Base-by-base conservation (phyloP, 37 sponge, comb jelly and placozoan species). In the Halichondria panicea region DNA sequence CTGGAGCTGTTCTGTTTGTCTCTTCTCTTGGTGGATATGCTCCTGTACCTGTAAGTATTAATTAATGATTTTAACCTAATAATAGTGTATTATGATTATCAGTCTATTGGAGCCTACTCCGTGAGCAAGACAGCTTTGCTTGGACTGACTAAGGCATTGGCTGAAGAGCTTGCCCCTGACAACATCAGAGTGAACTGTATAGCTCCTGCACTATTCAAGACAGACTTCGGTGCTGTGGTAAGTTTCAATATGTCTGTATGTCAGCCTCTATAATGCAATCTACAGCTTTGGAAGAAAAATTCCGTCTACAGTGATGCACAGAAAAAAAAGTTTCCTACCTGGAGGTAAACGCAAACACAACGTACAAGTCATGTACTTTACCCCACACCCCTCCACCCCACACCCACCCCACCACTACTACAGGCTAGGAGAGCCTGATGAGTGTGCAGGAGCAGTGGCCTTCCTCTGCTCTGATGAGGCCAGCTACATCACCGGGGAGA, bases 61-160 rank as follows among this genome's bases (percentile, higher is more conserved):
- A n/a, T n/a, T n/a, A n/a, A n/a, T n/a, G n/a, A n/a, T n/a, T n/a
- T n/a, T n/a, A n/a, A n/a, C n/a, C n/a, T n/a, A n/a, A n/a, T n/a
- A n/a, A n/a, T n/a, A n/a, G n/a, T n/a, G n/a, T n/a, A n/a, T n/a
- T n/a, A n/a, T n/a, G 2, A 24, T 37, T 24, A 5, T 34, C 64
- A 93, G 94, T 31, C 33, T 44, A 80, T 93, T 43, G 95, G 95
- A 31, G 68, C 88, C 15, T 97, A 97, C 64, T 94, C 93, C 1
- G 89, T 94, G n/a, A 95, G 88, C 45, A 97, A 97, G 81, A 95
- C 99, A 43, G 92, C 99, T n/a, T 61, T 97, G 57, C 27, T 97
- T 42, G 96, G 90, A 27, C 76, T 92, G 18, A 92, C 99, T 5
- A 92, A 89, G 43, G 93, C 60, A 13, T 42, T 97, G 74, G 81